Evolutionary conservation across 1,140 invertebrate species (phyloP), one percentile per base, ranked within the genome.

Genomic region (Frieseomelitta varia): DNA sequence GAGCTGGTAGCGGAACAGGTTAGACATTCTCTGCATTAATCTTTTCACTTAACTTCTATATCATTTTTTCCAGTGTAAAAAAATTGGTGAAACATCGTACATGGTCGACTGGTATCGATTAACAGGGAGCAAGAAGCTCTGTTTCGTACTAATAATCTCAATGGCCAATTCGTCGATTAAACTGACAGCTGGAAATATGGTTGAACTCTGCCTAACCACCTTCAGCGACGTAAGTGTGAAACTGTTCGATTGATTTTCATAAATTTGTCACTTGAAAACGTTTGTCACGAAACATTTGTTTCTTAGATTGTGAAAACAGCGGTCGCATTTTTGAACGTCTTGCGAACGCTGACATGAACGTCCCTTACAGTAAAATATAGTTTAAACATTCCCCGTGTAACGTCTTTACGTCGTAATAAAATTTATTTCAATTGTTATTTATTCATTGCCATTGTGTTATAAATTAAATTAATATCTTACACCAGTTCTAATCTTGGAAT

Each of bases 161-260:
- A 92, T 91, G 81, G 86, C 91, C 34, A 89, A 88, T 77, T 85
- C 74, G 0, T 30, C 80, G n/a, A 81, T 85, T 67, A 87, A 88
- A 86, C 79, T 91, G 19, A 90, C 90, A 0, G 91, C 88, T 68
- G 91, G 88, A 74, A 91, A 84, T 73, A 85, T 91, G 39, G 53
- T 82, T 8, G 56, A 87, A 67, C 65, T 90, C 30, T 91, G 89
- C 0, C 19, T 90, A 15, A 81, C 58, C 27, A 90, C 77, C 65
- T 92, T 92, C 78, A 81, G 85, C 34, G 81, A 87, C 30, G 91
- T 92, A 84, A 72, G 73, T 27, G 47, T 2, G 53, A 51, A 58
- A 30, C 21, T 27, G 6, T 8, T 30, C 30, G 27, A 65, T 27
- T 15, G 1, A 17, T 15, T 27, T 65, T 65, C 15, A 65, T 10